phyloP scores from a whole-genome alignment of 1,140 invertebrate species.

The Ladona fulva region DNA sequence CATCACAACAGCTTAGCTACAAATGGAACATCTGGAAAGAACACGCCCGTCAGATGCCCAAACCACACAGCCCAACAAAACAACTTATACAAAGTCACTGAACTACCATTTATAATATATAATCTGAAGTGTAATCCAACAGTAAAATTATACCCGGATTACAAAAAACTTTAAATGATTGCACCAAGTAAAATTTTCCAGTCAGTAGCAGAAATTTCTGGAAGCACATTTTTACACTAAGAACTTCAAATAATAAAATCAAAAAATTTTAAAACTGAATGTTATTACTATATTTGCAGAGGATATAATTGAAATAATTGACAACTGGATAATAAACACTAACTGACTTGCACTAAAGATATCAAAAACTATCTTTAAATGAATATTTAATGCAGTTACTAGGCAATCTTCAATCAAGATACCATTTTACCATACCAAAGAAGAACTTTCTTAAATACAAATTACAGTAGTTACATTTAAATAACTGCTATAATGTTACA shows the following conservation, averaged over 20 bases:
- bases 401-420: neutral
- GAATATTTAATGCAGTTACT: neutral
- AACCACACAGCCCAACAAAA: slow-evolving; percentile 6
- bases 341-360: neutral
- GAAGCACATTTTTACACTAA: neutral
- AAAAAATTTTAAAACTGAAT: neutral
- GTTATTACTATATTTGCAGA: neutral
- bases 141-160: neutral
- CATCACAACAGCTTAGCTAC: slow-evolving; percentile 8
- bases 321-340: neutral
- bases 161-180: neutral
- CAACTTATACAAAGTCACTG: neutral
- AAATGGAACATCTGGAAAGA: neutral
- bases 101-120: neutral
- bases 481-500: slow-evolving; percentile 7
- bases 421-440: neutral
- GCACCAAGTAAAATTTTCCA: slow-evolving; percentile 5
- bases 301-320: neutral
- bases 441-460: neutral
- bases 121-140: neutral
- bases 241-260: neutral
- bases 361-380: neutral
- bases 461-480: neutral
- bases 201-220: neutral
- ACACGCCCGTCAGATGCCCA: neutral